Base-by-base conservation (phyloP, 2,888 invertebrate genomes). In the Sepioteuthis lessoniana region DNA sequence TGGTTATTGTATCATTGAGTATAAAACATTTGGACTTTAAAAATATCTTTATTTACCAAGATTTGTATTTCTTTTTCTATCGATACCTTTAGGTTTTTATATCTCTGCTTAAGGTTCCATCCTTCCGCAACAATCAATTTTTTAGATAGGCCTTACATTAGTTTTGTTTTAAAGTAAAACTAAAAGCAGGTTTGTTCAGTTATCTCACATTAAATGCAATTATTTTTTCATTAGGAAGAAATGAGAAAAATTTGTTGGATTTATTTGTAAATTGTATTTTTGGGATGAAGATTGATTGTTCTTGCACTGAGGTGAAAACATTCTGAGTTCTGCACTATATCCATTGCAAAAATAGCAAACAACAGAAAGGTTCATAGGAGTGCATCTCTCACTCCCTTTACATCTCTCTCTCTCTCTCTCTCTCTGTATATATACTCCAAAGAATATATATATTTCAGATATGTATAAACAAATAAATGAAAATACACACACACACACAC, bases 121-220 rank as follows among this genome's bases (percentile, higher is more conserved):
- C 60, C 28, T 60, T 31, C 31, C 60, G 7, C 5, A 60, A 60
- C 28, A 5, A 42, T 3, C 3, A 7, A 5, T 42, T 3, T 42
- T 42, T 42, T 42, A 42, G 42, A 42, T 42, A 5, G 42, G 42
- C 7, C 7, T 42, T 42, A 42, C 42, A 42, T 42, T 42, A 42
- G 42, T 55, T 7, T 76, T 13, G n/a, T n/a, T 76, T 60, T 7
- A n/a, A n/a, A n/a, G n/a, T 3, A 3, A 13, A 76, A 16, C 1
- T 35, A 76, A 76, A 76, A 35, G 8, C 0, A 76, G 4, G 7
- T 76, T n/a, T 13, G 1, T 76, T 35, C 35, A 76, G 76, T 35
- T 76, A 76, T n/a, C n/a, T 76, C n/a, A n/a, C n/a, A 76, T 76
- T 76, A n/a, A 76, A n/a, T 76, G 13, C 76, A 76, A 76, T 76